Conservation (phyloP, 2,888 invertebrate genomes). For the Cordilura impudica region DNA sequence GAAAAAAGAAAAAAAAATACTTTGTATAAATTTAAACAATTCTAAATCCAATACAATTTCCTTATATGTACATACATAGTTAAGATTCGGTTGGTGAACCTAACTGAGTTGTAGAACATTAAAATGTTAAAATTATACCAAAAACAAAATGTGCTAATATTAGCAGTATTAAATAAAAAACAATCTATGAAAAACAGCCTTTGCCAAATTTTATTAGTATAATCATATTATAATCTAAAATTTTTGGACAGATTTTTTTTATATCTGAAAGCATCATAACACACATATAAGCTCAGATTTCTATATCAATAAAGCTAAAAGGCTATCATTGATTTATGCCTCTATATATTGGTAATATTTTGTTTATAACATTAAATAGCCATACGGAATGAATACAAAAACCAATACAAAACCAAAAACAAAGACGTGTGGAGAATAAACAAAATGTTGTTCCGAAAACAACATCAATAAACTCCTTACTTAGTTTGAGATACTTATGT, state of each 20-base stretch:
- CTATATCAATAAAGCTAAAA: conserved; percentile 18
- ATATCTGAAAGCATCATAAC: conserved; percentile 4
- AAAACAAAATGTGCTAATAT: neutral
- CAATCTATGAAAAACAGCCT: conserved; percentile 23
- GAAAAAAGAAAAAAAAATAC: no score
- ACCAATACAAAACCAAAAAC: conserved; percentile 20
- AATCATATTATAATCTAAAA: conserved; percentile 30
- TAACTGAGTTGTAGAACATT: no score
- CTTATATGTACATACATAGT: no score
- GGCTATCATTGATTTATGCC: conserved; percentile 53
- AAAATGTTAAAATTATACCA: no score
- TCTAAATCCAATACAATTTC: no score
- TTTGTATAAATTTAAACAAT: no score
- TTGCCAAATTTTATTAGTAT: conserved; percentile 18
- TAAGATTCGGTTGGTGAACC: no score
- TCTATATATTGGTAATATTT: conserved; percentile 54
- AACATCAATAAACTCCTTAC: neutral
- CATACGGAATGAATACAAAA: conserved; percentile 30
- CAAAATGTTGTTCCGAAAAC: neutral
- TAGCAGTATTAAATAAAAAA: conserved; percentile 16
- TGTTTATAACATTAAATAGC: conserved; percentile 36
- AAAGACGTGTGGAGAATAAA: conserved; percentile 42
- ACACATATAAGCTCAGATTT: neutral
- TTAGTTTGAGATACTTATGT: neutral
- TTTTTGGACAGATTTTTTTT: conserved; percentile 21